Base-by-base conservation (phyloP, 1,140 invertebrate species). In the Hesperophylax magnus region DNA sequence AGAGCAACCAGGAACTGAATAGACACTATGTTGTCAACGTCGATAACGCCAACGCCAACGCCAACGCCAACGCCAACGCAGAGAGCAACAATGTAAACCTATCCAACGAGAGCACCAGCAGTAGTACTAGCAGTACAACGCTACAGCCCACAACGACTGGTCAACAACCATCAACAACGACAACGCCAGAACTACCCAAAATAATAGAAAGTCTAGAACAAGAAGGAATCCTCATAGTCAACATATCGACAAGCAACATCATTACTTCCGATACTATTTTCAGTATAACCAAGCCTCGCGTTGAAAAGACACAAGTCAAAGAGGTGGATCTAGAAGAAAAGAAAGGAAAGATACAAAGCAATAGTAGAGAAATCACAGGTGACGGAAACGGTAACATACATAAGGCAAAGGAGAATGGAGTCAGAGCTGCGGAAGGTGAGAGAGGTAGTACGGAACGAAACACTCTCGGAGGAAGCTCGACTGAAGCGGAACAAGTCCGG, bases 331-430 rank as follows among this genome's bases (percentile, higher is more conserved):
- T 87, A 79, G 89, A 91, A 67, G 89, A 91, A 84, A 87, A 87
- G 1, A 88, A 86, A 39, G 89, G 89, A 53, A 90, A 91, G 85
- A 90, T 90, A 61, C 90, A 91, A 84, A 90, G 89, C 78, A 90
- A 91, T 60, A 90, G 88, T 80, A 81, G 89, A 76, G 89, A 91
- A 86, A 91, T 90, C 47, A 88, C 88, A 54, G 90, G 88, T 31
- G 89, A 89, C 83, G 86, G 85, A 53, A 89, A 89, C 75, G 88
- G 89, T 76, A 89, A 89, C 83, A 84, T 89, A n/a, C 83, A 84
- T 54, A 89, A 89, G 84, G 85, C 87, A 34, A 90, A 88, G 85
- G 87, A 86, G 61, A 74, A 87, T 56, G 86, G 86, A 53, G 88
- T 88, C 34, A 88, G 88, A 17, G 52, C 56, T 31, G 17, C n/a